phyloP scores from a whole-genome alignment of 2,113 vertebrate species.

The Pollimyrus isidori region DNA sequence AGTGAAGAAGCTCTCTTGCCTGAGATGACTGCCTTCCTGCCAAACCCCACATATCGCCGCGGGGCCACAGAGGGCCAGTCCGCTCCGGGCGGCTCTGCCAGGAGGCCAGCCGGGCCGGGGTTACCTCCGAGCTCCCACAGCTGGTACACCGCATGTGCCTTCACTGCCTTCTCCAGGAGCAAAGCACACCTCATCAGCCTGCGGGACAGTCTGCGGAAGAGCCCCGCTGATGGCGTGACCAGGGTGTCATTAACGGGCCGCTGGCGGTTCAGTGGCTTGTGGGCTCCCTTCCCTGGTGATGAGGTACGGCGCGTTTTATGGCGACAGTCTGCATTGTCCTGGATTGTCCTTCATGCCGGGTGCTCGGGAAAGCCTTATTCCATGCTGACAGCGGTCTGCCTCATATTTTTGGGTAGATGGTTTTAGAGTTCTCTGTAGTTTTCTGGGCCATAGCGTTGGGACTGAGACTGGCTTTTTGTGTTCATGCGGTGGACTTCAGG shows the following conservation, averaged over 20 bases:
- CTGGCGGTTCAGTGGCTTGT: slow-evolving; percentile 33
- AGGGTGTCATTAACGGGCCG: slow-evolving; percentile 54
- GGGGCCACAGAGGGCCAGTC: not conserved
- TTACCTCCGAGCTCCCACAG: not conserved
- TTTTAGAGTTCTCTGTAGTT: not conserved
- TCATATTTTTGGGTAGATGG: not conserved
- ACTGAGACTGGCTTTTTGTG: not conserved
- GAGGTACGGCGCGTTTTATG: slow-evolving; percentile 55
- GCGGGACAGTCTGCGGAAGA: slow-evolving; percentile 77
- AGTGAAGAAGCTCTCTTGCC: not conserved
- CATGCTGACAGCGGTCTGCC: not conserved
- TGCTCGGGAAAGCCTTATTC: not conserved
- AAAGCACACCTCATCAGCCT: slow-evolving; percentile 72
- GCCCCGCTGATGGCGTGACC: slow-evolving; percentile 72
- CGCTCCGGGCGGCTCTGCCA: not conserved
- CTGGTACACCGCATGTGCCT: slow-evolving; percentile 49
- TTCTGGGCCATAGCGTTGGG: not conserved
- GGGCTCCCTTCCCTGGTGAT: slow-evolving; percentile 50
- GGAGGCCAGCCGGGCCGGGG: slow-evolving; percentile 34
- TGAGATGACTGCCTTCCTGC: not conserved
- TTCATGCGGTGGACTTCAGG: not conserved
- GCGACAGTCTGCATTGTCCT: not conserved
- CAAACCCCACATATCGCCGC: not conserved
- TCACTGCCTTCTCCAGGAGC: slow-evolving; percentile 56
- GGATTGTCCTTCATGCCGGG: not conserved